Conservation (phyloP, 1,140 invertebrate species). For the Plutomurus gul region DNA sequence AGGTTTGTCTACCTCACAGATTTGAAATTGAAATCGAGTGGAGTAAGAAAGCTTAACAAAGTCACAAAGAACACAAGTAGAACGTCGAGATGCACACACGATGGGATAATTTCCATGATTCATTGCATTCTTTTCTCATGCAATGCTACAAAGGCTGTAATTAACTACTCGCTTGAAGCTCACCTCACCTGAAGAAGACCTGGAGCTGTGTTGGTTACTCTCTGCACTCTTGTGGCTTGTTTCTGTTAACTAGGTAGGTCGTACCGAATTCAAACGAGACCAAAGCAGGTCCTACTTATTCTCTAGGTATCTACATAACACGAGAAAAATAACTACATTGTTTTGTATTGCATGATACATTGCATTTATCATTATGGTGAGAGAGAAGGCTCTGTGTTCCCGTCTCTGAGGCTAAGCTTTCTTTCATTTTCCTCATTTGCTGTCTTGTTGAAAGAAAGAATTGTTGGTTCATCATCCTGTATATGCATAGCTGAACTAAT, state of each 20-base stretch:
- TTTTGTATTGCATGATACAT: too few relatives aligned
- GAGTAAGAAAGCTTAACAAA: too few relatives aligned
- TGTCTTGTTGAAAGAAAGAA: constrained; percentile 10
- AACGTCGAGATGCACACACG: constrained; percentile 13
- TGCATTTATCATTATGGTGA: too few relatives aligned
- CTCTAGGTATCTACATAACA: neutral
- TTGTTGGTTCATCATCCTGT: neutral
- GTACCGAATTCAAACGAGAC: neutral
- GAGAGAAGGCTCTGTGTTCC: too few relatives aligned
- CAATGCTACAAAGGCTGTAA: neutral
- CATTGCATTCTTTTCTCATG: constrained; percentile 24
- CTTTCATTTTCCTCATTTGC: constrained; percentile 9
- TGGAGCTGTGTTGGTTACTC: neutral
- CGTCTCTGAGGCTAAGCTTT: neutral
- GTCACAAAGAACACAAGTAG: too few relatives aligned
- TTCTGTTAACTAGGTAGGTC: neutral
- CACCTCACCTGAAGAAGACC: constrained; percentile 23
- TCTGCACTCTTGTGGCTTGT: too few relatives aligned
- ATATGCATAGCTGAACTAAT: neutral
- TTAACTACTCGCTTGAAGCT: constrained; percentile 9
- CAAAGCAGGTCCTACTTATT: neutral
- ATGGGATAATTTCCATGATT: constrained; percentile 29
- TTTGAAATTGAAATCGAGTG: too few relatives aligned
- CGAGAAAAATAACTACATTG: too few relatives aligned
- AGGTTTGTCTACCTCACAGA: too few relatives aligned